Conservation (phyloP, 30 jellyfish, hydroid and myxozoan species). For the Hydractinia echinata region DNA sequence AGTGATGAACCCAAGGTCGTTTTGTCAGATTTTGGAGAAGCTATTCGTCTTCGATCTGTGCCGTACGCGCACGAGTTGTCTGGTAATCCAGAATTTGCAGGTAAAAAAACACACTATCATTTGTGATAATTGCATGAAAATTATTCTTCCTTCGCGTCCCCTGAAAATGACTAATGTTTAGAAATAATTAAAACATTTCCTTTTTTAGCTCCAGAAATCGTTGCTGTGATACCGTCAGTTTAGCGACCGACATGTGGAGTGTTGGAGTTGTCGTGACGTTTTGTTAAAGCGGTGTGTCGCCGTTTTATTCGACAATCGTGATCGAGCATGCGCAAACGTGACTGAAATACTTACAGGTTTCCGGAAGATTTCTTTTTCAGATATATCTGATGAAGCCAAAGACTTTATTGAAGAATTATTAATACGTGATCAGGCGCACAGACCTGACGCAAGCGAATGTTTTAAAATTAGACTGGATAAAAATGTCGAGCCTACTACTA, state of each 20-base stretch:
- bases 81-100: conserved; percentile 95
- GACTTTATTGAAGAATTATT: conserved; percentile 88
- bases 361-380: conserved; percentile 86
- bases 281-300: conserved; percentile 96
- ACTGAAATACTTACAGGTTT: conserved; percentile 77
- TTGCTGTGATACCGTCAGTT: conserved; percentile 68
- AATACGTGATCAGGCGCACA: conserved; percentile 69
- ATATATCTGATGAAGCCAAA: conserved; percentile 78
- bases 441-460: conserved; percentile 94
- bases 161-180: not conserved
- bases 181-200: not conserved
- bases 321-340: conserved; percentile 80
- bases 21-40: conserved; percentile 96
- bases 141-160: not conserved
- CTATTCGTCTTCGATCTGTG: conserved; percentile 51
- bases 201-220: conserved; percentile 85
- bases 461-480: conserved; percentile 80
- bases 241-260: conserved; percentile 91
- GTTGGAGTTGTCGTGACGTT: conserved; percentile 92
- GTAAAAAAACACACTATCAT: conserved; percentile 31
- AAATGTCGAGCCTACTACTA: conserved; percentile 72
- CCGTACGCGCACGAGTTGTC: conserved; percentile 71
- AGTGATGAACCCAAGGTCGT: conserved; percentile 66
- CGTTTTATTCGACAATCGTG: conserved; percentile 87
- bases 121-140: not conserved